Evolutionary conservation across 2,113 vertebrate genomes (phyloP), one percentile per base, ranked within the genome.

Genomic region (Geococcyx californianus): DNA sequence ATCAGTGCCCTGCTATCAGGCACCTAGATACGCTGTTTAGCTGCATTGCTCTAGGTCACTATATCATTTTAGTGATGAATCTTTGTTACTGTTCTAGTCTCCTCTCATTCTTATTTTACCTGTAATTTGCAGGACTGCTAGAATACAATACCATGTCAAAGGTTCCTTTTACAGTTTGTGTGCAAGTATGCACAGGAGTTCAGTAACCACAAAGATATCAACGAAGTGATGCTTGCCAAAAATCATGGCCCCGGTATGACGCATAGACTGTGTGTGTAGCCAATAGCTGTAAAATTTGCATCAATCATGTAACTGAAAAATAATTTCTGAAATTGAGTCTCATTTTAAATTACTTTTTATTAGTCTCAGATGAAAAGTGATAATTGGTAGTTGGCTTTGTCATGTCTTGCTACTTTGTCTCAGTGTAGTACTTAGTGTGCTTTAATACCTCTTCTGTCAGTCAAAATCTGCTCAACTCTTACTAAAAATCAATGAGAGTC

Each of bases 331-430:
- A 66, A 19, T 59, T 83, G 75, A 79, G 45, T 81, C 18, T 80
- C 79, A 67, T 90, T 80, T 94, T 70, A 91, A 90, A 91, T 80
- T 90, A 70, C 20, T 70, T 82, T 83, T 93, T 91, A 90, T 84
- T 93, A 86, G 75, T 92, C 64, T 94, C 47, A 56, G 31, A 79
- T 91, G 88, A 86, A 95, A 90, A 55, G 21, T 93, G 51, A 78
- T 78, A 88, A 51, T 23, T 91, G 42, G 59, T 80, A 36, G 58
- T 62, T 89, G 23, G 36, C 82, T 83, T 51, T 47, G 55, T 31
- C 47, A 25, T 69, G 12, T 85, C 63, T 83, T 83, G 34, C 45
- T 80, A 47, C 44, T 3, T 26, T 60, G 42, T 76, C 78, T 92
- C 17, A 0, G 13, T 77, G 3, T 23, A 77, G 9, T 19, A 33